A percentile compares a stretch with the other conserved stretches of the same genome.
Conservation (phyloP, 2,113 vertebrate species). For the Malaclemys terrapin region DNA sequence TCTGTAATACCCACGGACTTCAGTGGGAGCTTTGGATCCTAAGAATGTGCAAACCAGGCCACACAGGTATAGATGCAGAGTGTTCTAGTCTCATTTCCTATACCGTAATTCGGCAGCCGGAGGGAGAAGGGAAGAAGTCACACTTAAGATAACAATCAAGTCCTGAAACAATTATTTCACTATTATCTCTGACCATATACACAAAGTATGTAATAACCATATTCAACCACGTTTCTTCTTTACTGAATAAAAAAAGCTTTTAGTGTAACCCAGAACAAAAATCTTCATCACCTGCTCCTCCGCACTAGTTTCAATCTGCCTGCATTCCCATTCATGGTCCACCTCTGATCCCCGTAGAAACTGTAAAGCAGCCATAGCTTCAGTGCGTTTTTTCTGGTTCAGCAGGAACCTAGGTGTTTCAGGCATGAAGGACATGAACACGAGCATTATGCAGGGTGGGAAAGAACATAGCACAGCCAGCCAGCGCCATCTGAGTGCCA, state of each 20-base stretch:
- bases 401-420: conserved; percentile 93
- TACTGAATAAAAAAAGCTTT: neutral
- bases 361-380: conserved; percentile 85
- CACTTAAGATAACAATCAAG: neutral
- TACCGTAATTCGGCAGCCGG: neutral
- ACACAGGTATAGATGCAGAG: neutral
- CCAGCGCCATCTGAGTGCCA: conserved; percentile 90
- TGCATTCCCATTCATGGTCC: conserved; percentile 83
- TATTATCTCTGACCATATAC: neutral
- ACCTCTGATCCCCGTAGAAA: conserved; percentile 88
- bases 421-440: conserved; percentile 91
- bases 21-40: neutral
- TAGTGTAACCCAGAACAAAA: neutral
- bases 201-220: neutral
- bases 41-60: neutral
- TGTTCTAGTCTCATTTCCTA: neutral
- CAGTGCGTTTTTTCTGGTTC: conserved; percentile 76
- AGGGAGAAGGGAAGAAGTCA: neutral
- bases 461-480: conserved; percentile 88
- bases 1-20: neutral
- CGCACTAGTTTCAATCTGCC: conserved; percentile 78
- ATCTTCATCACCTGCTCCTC: conserved; percentile 80
- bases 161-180: neutral
- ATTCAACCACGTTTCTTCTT: neutral
- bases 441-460: conserved; percentile 86